phyloP scores from a whole-genome alignment of 64 coral and sea anemone genomes.

The Montipora efflorescens region DNA sequence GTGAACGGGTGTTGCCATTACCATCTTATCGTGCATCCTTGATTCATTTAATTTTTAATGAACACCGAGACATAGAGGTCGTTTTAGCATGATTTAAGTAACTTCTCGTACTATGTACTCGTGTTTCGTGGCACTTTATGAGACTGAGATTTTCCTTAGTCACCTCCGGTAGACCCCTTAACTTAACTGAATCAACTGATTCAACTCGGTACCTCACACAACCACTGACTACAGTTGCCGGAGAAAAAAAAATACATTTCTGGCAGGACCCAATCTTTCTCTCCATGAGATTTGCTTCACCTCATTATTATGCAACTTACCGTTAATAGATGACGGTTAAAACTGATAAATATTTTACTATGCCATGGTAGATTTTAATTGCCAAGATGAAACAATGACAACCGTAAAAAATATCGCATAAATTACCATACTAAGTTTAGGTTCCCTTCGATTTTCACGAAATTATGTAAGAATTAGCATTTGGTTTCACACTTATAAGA shows the following conservation, averaged over 20 bases:
- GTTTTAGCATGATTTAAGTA: not conserved
- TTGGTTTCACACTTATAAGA: too few species aligned
- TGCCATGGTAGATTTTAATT: not conserved
- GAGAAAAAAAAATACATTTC: not conserved
- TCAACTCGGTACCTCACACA: not conserved
- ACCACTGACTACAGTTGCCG: too few species aligned
- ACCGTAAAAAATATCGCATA: not conserved
- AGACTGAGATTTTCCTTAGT: too few species aligned
- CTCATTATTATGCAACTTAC: not conserved
- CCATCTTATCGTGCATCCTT: not conserved
- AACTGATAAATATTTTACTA: not conserved
- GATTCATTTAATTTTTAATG: too few species aligned
- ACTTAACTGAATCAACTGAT: not conserved
- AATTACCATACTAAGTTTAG: not conserved
- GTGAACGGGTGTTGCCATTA: not conserved
- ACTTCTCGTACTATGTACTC: too few species aligned
- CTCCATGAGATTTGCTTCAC: too few species aligned
- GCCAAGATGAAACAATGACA: not conserved
- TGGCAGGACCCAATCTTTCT: not conserved
- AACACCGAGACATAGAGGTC: not conserved
- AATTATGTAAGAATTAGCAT: too few species aligned
- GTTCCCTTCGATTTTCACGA: too few species aligned
- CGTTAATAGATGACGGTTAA: not conserved
- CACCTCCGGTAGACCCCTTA: too few species aligned
- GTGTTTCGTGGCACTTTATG: not conserved